Base-by-base conservation (phyloP, 2,888 invertebrate genomes). In the Habrosyne pyritoides region DNA sequence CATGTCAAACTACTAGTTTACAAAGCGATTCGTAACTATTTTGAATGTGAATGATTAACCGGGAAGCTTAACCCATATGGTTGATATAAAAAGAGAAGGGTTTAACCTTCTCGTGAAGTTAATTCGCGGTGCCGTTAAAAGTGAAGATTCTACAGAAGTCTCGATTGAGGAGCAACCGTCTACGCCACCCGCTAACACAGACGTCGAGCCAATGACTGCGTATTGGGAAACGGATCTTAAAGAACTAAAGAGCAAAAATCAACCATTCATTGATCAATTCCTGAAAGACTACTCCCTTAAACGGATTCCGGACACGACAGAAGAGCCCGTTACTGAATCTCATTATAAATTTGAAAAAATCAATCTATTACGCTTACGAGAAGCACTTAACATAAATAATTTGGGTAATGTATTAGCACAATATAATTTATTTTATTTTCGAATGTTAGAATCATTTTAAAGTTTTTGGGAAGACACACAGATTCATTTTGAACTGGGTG, bases 201-300 rank as follows among this genome's bases (percentile, higher is more conserved):
- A 80, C 75, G 71, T 73, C 62, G 84, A 86, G 69, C 89, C 88
- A 87, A 89, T 87, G 88, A 83, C 78, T 81, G 87, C 81, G 55
- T 93, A 92, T 74, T 93, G 93, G 93, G 89, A 91, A 70, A 81
- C 79, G 66, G 91, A 93, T 63, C 86, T 85, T 72, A 66, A 83
- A 71, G 71, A 82, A 59, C 74, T 82, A 42, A 66, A 71, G 56
- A 81, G 83, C 59, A 84, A 81, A 54, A 83, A 91, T 64, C 84
- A 85, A 73, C 79, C 77, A 33, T 88, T 81, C 59, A 86, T 88
- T 72, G 93, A 93, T 77, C 76, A 87, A 48, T 93, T 81, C 67
- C 73, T 84, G 59, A 83, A 84, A 66, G 86, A 85, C 66, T 75
- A 72, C 53, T 83, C 78, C 61, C 76, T 87, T 67, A 81, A 84